Evolutionary conservation across 2,888 invertebrate genomes (phyloP).

Genomic region (Campoplex nolae): DNA sequence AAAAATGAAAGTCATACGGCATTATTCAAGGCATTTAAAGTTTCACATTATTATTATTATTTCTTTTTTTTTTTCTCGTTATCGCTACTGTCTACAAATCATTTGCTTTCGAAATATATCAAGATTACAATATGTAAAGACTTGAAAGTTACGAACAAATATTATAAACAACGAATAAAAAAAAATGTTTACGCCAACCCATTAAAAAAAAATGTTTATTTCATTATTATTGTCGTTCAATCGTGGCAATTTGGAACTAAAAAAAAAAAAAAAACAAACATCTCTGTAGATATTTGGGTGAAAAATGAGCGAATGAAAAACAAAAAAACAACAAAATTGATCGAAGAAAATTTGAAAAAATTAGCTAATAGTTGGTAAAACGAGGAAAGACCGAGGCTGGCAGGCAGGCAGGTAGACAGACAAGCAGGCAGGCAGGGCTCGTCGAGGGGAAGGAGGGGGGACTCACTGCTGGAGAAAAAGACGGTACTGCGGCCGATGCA

Average conservation of each 20-base stretch:
- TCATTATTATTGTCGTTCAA: neutral
- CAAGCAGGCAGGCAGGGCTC: conserved; percentile 2
- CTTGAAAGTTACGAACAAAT: neutral
- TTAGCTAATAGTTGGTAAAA: neutral
- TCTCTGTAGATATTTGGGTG: neutral
- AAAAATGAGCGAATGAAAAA: neutral
- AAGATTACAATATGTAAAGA: neutral
- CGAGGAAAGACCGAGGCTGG: neutral
- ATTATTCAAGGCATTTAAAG: conserved; percentile 29
- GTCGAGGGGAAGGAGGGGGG: neutral
- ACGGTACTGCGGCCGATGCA: conserved; percentile 86
- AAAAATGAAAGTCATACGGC: conserved; percentile 83
- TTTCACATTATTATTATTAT: conserved; percentile 36
- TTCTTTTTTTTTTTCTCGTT: neutral
- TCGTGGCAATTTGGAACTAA: neutral
- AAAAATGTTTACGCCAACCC: neutral
- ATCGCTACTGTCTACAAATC: neutral
- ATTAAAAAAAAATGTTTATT: neutral
- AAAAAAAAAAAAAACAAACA: neutral
- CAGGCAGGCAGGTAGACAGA: neutral
- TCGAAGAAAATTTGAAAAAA: neutral
- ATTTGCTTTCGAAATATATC: neutral
- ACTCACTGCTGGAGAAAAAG: conserved; percentile 83
- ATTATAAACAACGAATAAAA: neutral
- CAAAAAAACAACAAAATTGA: neutral